A percentile compares a stretch with the other conserved stretches of the same genome.
phyloP scores from a whole-genome alignment of 2,797 vertebrate genomes.

The Botia kubotai region DNA sequence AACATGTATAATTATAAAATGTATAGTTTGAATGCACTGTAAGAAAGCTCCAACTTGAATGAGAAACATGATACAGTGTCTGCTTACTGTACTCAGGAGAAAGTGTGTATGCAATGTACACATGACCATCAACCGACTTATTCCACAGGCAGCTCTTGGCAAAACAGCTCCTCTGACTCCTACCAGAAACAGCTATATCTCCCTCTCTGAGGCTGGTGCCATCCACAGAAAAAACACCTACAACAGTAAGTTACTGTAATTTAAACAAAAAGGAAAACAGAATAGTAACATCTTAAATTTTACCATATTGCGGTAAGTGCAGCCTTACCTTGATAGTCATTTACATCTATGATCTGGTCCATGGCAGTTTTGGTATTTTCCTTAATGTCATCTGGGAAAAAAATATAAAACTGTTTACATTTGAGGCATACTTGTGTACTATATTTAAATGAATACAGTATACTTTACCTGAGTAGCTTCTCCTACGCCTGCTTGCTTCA shows the following conservation, averaged over 20 bases:
- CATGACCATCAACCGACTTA: conserved; percentile 83
- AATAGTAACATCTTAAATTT: background rate
- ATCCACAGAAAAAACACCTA: conserved; percentile 69
- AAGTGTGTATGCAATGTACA: conserved; percentile 81
- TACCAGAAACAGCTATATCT: conserved; percentile 82
- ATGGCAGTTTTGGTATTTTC: conserved; percentile 69
- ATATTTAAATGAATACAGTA: background rate
- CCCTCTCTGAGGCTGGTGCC: conserved; percentile 79
- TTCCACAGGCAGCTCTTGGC: conserved; percentile 82
- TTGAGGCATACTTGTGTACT: background rate
- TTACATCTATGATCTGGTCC: conserved; percentile 79
- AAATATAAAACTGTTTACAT: background rate
- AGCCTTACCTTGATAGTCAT: conserved; percentile 73
- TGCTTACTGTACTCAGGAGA: conserved; percentile 79
- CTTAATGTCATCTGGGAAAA: conserved; percentile 15
- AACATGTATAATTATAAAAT: background rate
- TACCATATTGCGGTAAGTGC: background rate
- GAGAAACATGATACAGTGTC: background rate
- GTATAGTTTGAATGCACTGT: background rate
- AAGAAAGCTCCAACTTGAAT: background rate
- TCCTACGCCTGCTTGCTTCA: conserved; percentile 25
- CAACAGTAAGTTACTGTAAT: background rate
- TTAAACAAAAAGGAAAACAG: background rate
- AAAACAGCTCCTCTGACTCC: conserved; percentile 79
- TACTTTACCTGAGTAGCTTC: conserved; percentile 42